Conservation (phyloP, 2,888 invertebrate genomes). For the Drosophila cognata region DNA sequence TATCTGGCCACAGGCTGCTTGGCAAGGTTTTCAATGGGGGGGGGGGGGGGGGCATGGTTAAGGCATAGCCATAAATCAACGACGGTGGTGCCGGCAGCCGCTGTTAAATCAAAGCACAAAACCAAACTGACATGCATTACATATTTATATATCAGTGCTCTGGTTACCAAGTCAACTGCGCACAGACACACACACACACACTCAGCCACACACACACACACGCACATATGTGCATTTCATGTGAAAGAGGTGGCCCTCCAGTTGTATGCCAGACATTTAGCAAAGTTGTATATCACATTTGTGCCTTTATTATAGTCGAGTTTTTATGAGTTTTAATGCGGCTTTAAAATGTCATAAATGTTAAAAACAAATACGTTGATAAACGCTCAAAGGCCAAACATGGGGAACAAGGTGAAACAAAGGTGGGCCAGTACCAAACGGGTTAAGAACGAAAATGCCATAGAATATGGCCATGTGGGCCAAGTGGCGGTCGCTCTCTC, state of each 20-base stretch:
- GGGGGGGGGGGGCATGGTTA: conserved; percentile 9
- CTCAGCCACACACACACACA: conserved; percentile 16
- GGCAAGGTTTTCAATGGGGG: conserved; percentile 40
- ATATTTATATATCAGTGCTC: conserved; percentile 66
- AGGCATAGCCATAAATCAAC: conserved; percentile 65
- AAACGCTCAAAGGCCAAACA: conserved; percentile 40
- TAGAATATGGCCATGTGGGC: conserved; percentile 1
- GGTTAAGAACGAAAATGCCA: conserved; percentile 27
- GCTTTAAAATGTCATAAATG: conserved; percentile 75
- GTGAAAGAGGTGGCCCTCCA: conserved; percentile 24
- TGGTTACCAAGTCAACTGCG: conserved; percentile 56
- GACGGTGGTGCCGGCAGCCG: conserved; percentile 44
- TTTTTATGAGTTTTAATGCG: conserved; percentile 63
- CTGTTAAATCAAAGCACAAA: conserved; percentile 76
- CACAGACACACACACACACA: conserved; percentile 14
- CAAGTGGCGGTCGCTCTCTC: conserved; percentile 32
- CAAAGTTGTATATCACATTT: conserved; percentile 43
- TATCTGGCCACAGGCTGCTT: not conserved
- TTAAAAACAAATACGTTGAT: conserved; percentile 57
- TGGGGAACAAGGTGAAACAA: conserved; percentile 28
- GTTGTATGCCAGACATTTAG: conserved; percentile 55
- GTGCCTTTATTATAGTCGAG: conserved; percentile 54
- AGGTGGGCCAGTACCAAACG: conserved; percentile 27
- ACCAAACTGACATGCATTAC: conserved; percentile 76
- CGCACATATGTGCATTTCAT: not conserved